Percentiles rank a stretch among this genome's conserved stretches.
These are phyloP conservation scores for Campoplex nolae DNA, from an alignment of 2,888 invertebrate species.

Conservation along the genomic window DNA sequence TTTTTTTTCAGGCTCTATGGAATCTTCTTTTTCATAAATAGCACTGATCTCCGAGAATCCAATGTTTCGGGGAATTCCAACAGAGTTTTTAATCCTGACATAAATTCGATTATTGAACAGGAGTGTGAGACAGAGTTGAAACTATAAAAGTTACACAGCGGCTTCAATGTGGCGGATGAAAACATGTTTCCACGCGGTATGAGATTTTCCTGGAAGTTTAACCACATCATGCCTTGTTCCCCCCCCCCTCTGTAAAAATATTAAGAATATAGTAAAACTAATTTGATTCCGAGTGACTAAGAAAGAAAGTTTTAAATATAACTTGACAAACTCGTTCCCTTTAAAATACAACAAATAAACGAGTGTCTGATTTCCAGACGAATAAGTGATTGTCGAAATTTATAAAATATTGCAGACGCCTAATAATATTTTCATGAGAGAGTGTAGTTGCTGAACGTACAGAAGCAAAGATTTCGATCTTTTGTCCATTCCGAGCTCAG, in stretches of 20 bases:
- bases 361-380: background rate
- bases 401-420: slow-evolving; percentile 7
- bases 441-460: background rate
- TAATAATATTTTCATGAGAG: slow-evolving; percentile 5
- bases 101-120: background rate
- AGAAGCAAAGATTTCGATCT: slow-evolving; percentile 31
- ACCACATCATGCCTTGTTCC: background rate
- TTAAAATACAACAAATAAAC: background rate
- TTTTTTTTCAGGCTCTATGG: too few species aligned
- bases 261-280: background rate
- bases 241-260: background rate
- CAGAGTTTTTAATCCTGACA: too few species aligned
- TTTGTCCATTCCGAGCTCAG: slow-evolving; percentile 16
- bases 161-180: background rate
- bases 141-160: background rate
- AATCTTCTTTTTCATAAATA: too few species aligned
- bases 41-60: background rate
- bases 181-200: background rate
- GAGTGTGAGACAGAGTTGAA: background rate
- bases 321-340: background rate
- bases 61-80: background rate
- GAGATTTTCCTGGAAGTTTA: background rate
- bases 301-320: background rate
- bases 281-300: background rate
- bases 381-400: slow-evolving; percentile 7